Percentiles rank a stretch among this genome's conserved stretches.
phyloP scores from a whole-genome alignment of 2,888 invertebrate genomes.

The Heliconius sara region DNA sequence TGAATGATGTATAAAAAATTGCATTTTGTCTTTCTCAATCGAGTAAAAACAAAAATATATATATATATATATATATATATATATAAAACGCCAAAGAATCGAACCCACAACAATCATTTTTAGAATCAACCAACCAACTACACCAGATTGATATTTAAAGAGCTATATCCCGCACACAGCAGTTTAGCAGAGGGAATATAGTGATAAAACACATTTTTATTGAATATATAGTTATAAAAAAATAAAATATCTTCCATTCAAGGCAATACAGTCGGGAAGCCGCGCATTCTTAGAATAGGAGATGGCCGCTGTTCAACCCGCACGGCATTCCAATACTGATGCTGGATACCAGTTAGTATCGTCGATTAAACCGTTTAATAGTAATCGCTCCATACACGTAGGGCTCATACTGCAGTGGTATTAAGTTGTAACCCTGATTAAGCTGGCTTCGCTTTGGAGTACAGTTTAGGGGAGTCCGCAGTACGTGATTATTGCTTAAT shows the following conservation, averaged over 20 bases:
- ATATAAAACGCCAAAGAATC: too few species aligned
- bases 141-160: too few species aligned
- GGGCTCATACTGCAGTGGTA: slow-evolving; percentile 19
- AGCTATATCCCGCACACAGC: too few species aligned
- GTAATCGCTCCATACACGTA: slow-evolving; percentile 16
- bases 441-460: background rate
- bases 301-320: slow-evolving; percentile 2
- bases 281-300: slow-evolving; percentile 5
- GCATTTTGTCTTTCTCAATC: too few species aligned
- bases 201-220: too few species aligned
- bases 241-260: background rate
- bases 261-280: background rate
- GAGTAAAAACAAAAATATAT: too few species aligned
- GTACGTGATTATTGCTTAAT: background rate
- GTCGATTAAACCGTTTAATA: slow-evolving; percentile 26
- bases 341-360: slow-evolving; percentile 12
- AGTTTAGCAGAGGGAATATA: too few species aligned
- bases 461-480: background rate
- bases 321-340: slow-evolving; percentile 17
- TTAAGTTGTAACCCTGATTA: slow-evolving; percentile 18
- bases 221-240: background rate
- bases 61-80: too few species aligned
- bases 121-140: too few species aligned
- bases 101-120: too few species aligned
- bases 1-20: too few species aligned